Evolutionary conservation across 2,113 vertebrate genomes (phyloP), one percentile per base, ranked within the genome.

Genomic region (Gymnarchus niloticus): DNA sequence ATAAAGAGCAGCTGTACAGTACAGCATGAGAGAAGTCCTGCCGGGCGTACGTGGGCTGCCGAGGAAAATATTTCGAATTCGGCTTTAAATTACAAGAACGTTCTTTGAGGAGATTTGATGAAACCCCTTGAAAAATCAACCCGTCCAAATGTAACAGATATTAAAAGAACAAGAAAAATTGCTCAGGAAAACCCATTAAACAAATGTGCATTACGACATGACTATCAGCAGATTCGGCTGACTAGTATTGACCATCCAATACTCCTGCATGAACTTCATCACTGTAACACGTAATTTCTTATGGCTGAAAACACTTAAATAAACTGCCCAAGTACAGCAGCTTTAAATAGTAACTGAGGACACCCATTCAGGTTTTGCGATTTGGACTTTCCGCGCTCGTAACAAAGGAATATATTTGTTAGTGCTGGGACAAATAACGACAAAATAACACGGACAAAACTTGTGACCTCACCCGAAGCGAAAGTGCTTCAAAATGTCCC

Each of bases 71-170:
- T 73, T 69, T 69, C 41, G 17, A 73, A 73, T 73, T 41, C 65
- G 33, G 37, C 28, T 69, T 69, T 14, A 4, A 69, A 37, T 69
- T 69, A 37, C 61, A 37, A 33, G 65, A 10, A 6, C 12, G 33
- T 41, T 17, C 65, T 41, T 73, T 33, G 33, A 37, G 33, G 65
- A 73, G 65, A 73, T 28, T 33, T 19, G 33, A 73, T 17, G 33
- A 33, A 73, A 41, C 33, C 65, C 33, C 65, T 73, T 73, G 65
- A 73, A 73, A 73, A 73, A 73, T 73, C 65, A 73, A n/a, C n/a
- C n/a, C n/a, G n/a, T n/a, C n/a, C n/a, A n/a, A n/a, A n/a, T n/a
- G n/a, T n/a, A n/a, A 41, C 61, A 69, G 65, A 73, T 41, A 73
- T 41, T n/a, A 73, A 14, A 37, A 73, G 65, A 33, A 73, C 33